Conservation (phyloP, 2,113 vertebrate species). For the Candoia aspera region DNA sequence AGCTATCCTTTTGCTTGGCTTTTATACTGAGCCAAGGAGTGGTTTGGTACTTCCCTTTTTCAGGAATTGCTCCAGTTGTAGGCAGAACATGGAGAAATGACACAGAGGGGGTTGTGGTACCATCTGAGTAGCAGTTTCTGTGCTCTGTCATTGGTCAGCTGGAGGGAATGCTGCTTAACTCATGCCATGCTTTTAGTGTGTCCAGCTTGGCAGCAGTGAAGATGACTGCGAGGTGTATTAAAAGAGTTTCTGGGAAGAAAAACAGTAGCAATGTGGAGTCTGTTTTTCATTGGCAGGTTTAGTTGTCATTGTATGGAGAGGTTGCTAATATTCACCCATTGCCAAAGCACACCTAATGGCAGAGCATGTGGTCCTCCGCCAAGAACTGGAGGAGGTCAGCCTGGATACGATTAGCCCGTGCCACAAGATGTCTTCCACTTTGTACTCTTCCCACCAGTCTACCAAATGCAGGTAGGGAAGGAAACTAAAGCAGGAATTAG, state of each 20-base stretch:
- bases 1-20: neutral
- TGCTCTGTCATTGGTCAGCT: neutral
- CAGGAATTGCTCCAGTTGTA: neutral
- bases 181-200: neutral
- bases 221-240: neutral
- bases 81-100: neutral
- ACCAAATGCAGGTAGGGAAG: constrained; percentile 23
- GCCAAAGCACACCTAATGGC: neutral
- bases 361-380: constrained; percentile 6
- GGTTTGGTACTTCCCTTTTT: neutral
- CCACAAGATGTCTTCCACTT: constrained; percentile 58
- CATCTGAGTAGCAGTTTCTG: neutral
- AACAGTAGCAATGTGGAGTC: neutral
- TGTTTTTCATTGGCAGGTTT: neutral
- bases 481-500: constrained; percentile 55
- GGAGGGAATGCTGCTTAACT: neutral
- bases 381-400: constrained; percentile 57
- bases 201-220: neutral
- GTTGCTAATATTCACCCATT: constrained; percentile 10
- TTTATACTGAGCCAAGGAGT: neutral
- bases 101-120: neutral
- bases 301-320: neutral
- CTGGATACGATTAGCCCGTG: constrained; percentile 17
- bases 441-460: neutral
- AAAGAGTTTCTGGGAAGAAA: neutral